Evolutionary conservation across 1,140 invertebrate genomes (phyloP), one percentile per base, ranked within the genome.

Genomic region (Calliphora vicina): DNA sequence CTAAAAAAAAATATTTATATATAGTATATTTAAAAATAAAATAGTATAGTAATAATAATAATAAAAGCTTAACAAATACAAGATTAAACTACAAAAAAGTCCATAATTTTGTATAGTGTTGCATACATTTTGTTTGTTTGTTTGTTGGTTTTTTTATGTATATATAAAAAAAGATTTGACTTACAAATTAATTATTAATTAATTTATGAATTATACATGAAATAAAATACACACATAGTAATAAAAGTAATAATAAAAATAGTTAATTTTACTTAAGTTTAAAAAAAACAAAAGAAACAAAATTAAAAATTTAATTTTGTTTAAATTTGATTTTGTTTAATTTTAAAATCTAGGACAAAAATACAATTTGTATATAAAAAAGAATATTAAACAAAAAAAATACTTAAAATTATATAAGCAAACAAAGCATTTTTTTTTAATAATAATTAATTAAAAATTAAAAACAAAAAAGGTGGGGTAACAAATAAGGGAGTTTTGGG

Each of bases 31-130:
- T 57, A 57, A 12, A 17, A 15, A 2, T 17, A 57, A n/a, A 57
- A n/a, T n/a, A n/a, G 17, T 10, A n/a, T 61, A 61, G 9, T 67
- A 78, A 29, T 25, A 78, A 43, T 43, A 78, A 43, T 43, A 78
- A 45, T 45, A 78, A 78, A 78, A 67, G 61, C 61, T 67, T 67
- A 67, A 23, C 10, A 67, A 23, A 67, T 67, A 67, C 73, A n/a
- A 74, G 26, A 42, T 74, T 74, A 74, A 74, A 29, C 72, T 74
- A 74, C 35, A 45, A 78, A 76, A 78, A 78, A 78, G 74, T 78
- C 74, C 74, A 78, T 78, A 78, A 78, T 78, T 78, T 78, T 78
- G 35, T 78, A 43, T 78, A 78, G 20, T 45, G 23, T 67, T 67
- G 17, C 61, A 67, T 20, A 67, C 61, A 67, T 67, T 67, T 67